Conservation (phyloP, 2,113 vertebrate genomes). For the Cheilinus undulatus region DNA sequence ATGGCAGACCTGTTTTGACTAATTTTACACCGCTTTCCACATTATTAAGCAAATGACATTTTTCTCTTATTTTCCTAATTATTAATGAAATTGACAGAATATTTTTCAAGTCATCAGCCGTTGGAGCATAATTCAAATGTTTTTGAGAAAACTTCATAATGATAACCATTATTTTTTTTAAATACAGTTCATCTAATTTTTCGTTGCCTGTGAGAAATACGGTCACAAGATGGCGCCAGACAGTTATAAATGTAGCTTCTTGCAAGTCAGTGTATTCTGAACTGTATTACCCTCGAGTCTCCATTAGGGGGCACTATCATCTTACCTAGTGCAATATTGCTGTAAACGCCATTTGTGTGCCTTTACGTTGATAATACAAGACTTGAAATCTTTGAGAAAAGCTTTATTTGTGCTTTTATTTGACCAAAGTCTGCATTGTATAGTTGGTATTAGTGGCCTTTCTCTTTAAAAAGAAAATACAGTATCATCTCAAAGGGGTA, state of each 20-base stretch:
- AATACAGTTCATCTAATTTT: neutral
- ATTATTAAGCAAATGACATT: too few species aligned
- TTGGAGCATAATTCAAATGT: too few species aligned
- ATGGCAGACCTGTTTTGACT: too few species aligned
- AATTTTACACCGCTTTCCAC: too few species aligned
- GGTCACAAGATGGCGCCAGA: constrained; percentile 17
- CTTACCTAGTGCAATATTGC: neutral
- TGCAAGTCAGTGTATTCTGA: fast-evolving
- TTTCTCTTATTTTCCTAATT: too few species aligned
- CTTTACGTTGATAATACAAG: neutral
- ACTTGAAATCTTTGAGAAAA: neutral
- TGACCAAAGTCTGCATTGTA: neutral
- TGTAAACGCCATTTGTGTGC: neutral
- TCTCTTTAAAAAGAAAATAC: neutral
- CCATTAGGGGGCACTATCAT: constrained; percentile 18
- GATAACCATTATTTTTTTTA: too few species aligned
- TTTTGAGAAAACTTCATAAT: too few species aligned
- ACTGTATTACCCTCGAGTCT: neutral
- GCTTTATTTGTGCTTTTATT: neutral
- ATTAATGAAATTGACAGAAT: too few species aligned
- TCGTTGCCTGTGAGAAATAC: neutral
- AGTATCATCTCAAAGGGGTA: neutral
- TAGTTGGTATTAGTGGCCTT: too few species aligned
- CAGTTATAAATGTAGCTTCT: neutral
- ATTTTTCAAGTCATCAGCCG: too few species aligned